Evolutionary conservation across 37 sponge, comb jelly and placozoan species (phyloP).

Genomic region (Oopsacas minuta): DNA sequence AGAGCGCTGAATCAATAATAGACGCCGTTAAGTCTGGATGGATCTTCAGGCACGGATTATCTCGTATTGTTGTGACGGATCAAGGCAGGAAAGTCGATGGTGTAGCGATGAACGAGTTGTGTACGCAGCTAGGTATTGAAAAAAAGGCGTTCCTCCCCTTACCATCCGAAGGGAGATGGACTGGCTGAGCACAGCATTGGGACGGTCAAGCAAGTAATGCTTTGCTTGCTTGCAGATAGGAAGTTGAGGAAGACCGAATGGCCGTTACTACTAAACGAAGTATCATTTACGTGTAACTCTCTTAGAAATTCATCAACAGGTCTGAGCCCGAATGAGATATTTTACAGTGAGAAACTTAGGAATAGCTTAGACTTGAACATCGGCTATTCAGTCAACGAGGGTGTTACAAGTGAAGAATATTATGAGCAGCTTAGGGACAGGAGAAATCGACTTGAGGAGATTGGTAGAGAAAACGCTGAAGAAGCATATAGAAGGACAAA

Average conservation of each 20-base stretch:
- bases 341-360: not conserved
- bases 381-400: not conserved
- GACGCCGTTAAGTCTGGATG: not conserved
- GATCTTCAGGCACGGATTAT: not conserved
- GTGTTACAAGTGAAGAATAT: not conserved
- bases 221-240: not conserved
- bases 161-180: not conserved
- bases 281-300: not conserved
- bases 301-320: not conserved
- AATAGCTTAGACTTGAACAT: not conserved
- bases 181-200: not conserved
- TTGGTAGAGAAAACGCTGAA: not conserved
- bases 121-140: not conserved
- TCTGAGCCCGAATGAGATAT: not conserved
- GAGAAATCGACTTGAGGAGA: not conserved
- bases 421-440: not conserved
- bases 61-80: not conserved
- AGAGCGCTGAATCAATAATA: not conserved
- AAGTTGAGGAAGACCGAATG: not conserved
- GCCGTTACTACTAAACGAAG: not conserved
- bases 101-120: not conserved
- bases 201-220: conserved; percentile 7
- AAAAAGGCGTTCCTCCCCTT: not conserved
- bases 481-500: not conserved
- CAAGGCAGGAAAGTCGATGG: not conserved